Percentiles rank a stretch among this genome's conserved stretches.
Evolutionary conservation across 2,888 invertebrate genomes (phyloP).

Genomic region (Caenorhabditis sp.): DNA sequence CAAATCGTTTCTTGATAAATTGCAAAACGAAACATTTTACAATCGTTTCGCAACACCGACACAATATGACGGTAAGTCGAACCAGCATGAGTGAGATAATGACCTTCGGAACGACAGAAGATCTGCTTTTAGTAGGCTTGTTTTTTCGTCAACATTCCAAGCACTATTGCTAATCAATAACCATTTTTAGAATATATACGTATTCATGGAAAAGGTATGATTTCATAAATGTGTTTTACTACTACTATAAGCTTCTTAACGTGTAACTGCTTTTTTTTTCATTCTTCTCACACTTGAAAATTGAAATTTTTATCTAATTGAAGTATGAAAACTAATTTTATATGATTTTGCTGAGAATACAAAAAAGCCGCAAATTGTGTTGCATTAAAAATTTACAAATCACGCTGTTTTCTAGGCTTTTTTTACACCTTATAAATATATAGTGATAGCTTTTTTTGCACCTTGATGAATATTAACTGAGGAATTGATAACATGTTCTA

Average conservation of each 20-base stretch:
- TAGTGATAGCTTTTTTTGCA: neutral
- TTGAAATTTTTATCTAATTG: no score
- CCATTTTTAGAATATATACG: slow-evolving; percentile 50
- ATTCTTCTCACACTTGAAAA: neutral
- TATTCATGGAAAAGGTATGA: slow-evolving; percentile 50
- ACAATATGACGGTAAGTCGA: slow-evolving; percentile 60
- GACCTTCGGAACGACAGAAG: neutral
- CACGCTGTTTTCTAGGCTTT: neutral
- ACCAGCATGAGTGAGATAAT: neutral
- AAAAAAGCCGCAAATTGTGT: no score
- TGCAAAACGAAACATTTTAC: slow-evolving; percentile 61
- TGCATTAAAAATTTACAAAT: neutral
- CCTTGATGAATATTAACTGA: neutral
- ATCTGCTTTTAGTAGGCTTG: neutral
- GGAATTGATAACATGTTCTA: neutral
- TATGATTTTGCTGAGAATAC: no score
- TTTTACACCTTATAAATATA: neutral
- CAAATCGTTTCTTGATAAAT: slow-evolving; percentile 57
- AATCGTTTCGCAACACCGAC: slow-evolving; percentile 69
- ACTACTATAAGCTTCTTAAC: neutral
- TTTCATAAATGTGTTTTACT: slow-evolving; percentile 1
- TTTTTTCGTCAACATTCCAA: neutral
- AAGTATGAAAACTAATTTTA: no score
- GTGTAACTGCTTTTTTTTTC: neutral
- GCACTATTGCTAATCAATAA: neutral